These are phyloP conservation scores for Ichneumoninae sp. DNA, from an alignment of 2,888 invertebrate genomes.

Conservation along the genomic window DNA sequence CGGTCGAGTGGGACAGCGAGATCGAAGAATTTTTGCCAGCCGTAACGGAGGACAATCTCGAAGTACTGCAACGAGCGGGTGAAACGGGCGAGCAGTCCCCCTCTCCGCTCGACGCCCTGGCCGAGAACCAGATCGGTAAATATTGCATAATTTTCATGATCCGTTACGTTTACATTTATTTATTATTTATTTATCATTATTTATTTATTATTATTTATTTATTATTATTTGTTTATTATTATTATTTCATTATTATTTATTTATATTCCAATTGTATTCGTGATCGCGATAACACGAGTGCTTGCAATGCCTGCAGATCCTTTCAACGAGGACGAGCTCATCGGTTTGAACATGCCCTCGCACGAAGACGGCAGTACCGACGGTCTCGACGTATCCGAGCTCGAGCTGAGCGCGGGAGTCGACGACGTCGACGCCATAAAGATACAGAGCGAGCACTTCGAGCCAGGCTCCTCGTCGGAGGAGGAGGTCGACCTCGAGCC, in stretches of 20 bases:
- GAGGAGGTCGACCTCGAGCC: conserved; percentile 76
- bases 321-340: conserved; percentile 80
- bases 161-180: not conserved
- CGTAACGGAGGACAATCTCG: conserved; percentile 81
- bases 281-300: not conserved
- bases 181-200: conserved; percentile 16
- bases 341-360: conserved; percentile 81
- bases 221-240: conserved; percentile 5
- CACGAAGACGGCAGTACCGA: conserved; percentile 83
- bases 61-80: conserved; percentile 82
- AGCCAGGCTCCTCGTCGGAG: conserved; percentile 80
- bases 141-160: not conserved
- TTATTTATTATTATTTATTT: too few species aligned
- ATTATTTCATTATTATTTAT: conserved; percentile 7
- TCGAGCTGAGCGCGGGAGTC: conserved; percentile 80
- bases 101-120: conserved; percentile 76
- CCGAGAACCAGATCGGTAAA: conserved; percentile 78
- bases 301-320: conserved; percentile 74
- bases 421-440: conserved; percentile 78
- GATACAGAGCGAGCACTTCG: conserved; percentile 81
- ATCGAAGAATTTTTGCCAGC: conserved; percentile 84
- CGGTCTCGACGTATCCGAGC: conserved; percentile 81
- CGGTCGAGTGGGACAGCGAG: conserved; percentile 82
- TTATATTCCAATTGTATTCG: conserved; percentile 9
- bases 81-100: conserved; percentile 82